Evolutionary conservation across 2,888 invertebrate genomes (phyloP).

Genomic region (Drosophila borborema): DNA sequence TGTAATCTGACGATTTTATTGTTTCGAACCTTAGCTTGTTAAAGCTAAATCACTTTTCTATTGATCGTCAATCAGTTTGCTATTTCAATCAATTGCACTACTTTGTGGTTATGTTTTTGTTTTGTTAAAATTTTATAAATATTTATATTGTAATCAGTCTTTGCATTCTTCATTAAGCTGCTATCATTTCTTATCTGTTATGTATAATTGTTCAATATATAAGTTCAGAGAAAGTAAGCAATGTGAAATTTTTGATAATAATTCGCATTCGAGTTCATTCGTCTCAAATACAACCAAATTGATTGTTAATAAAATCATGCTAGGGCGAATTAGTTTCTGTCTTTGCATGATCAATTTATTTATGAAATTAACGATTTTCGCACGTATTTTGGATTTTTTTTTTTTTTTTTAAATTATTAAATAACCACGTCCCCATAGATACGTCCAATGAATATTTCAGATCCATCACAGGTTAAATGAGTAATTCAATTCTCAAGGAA

Average conservation of each 20-base stretch:
- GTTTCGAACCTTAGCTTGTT: constrained; percentile 23
- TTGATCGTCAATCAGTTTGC: constrained; percentile 1
- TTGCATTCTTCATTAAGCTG: not conserved
- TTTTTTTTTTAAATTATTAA: not conserved
- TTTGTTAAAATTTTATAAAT: not conserved
- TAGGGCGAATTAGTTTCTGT: not conserved
- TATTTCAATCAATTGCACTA: constrained; percentile 3
- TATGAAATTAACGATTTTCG: constrained; percentile 1
- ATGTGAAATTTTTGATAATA: not conserved
- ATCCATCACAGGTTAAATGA: not conserved
- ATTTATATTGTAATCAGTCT: constrained; percentile 3
- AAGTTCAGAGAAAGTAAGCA: constrained; percentile 7
- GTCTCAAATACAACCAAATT: not conserved
- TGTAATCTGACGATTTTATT: constrained; percentile 37
- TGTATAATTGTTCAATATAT: constrained; percentile 12
- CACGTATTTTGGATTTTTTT: constrained; percentile 9
- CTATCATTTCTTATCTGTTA: constrained; percentile 2
- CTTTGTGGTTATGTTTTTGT: not conserved
- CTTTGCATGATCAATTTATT: not conserved
- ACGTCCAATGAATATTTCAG: not conserved
- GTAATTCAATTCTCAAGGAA: not conserved
- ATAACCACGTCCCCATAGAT: constrained; percentile 27
- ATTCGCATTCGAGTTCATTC: not conserved
- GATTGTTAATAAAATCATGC: not conserved
- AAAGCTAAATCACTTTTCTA: constrained; percentile 1